phyloP scores from a whole-genome alignment of 2,797 vertebrate genomes.

The Anabas testudineus region DNA sequence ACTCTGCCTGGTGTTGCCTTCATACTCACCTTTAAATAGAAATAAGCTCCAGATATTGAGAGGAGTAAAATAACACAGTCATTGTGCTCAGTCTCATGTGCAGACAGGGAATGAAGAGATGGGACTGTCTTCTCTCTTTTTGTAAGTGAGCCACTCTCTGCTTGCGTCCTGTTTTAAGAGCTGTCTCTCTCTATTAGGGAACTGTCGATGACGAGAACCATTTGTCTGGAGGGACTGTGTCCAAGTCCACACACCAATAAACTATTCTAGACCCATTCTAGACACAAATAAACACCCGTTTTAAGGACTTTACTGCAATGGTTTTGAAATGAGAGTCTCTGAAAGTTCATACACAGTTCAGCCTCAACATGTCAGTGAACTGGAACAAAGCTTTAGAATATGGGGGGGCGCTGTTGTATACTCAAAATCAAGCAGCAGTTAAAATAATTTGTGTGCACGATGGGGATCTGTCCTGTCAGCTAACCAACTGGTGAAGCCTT shows the following conservation, averaged over 20 bases:
- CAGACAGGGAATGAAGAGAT: slow-evolving; percentile 41
- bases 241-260: slow-evolving; percentile 20
- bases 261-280: slow-evolving; percentile 29
- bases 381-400: not conserved
- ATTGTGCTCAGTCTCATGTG: slow-evolving; percentile 18
- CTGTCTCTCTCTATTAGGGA: slow-evolving; percentile 37
- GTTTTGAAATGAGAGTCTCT: not conserved
- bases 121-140: slow-evolving; percentile 39
- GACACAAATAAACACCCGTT: not conserved
- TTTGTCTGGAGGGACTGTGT: slow-evolving; percentile 37
- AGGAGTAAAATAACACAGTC: slow-evolving; percentile 6
- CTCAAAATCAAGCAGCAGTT: not conserved
- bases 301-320: not conserved
- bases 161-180: slow-evolving; percentile 50
- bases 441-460: too few relatives aligned
- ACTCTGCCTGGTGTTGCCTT: not conserved
- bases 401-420: not conserved
- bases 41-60: slow-evolving; percentile 32
- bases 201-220: slow-evolving; percentile 49
- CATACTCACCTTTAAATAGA: slow-evolving; percentile 40
- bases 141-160: slow-evolving; percentile 21
- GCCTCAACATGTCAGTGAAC: not conserved
- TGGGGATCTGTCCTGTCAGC: too few relatives aligned
- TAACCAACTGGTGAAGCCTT: too few relatives aligned
- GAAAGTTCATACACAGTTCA: not conserved